A percentile compares a stretch with the other conserved stretches of the same genome.
These are phyloP conservation scores for Oxyruncus cristatus DNA, from an alignment of 2,113 vertebrate species.

Conservation along the genomic window DNA sequence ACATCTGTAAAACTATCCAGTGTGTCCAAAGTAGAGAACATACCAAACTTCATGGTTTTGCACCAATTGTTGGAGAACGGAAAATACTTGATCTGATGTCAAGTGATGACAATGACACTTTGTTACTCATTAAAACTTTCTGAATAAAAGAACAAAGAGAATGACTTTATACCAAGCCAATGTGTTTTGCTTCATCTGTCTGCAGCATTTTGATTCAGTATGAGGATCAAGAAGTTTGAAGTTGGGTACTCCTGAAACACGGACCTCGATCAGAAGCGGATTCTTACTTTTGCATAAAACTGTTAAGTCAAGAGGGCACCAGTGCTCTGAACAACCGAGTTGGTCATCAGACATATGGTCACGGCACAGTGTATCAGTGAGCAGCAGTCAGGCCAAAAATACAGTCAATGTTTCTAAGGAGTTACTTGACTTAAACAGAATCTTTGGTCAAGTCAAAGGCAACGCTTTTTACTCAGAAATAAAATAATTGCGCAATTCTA, in stretches of 20 bases:
- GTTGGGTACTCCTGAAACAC: neutral
- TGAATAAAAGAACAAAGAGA: constrained; percentile 11
- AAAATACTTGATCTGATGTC: neutral
- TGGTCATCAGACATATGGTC: neutral
- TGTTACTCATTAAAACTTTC: neutral
- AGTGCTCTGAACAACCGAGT: neutral
- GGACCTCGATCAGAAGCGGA: neutral
- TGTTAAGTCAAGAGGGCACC: neutral
- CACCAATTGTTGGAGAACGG: neutral
- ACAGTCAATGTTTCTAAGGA: neutral
- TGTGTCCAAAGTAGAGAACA: neutral
- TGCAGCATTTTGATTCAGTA: neutral
- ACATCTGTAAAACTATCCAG: neutral
- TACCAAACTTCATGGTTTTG: neutral
- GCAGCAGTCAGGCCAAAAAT: neutral
- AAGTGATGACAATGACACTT: neutral
- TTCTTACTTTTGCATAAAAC: neutral
- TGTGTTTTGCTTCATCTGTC: neutral
- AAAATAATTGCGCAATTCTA: neutral
- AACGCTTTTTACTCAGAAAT: neutral
- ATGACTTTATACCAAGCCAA: neutral
- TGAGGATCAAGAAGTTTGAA: neutral
- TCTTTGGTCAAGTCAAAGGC: neutral
- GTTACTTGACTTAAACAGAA: neutral
- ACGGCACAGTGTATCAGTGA: neutral